phyloP scores from a whole-genome alignment of 2,888 invertebrate species.

The Agrenia bidenticulata region DNA sequence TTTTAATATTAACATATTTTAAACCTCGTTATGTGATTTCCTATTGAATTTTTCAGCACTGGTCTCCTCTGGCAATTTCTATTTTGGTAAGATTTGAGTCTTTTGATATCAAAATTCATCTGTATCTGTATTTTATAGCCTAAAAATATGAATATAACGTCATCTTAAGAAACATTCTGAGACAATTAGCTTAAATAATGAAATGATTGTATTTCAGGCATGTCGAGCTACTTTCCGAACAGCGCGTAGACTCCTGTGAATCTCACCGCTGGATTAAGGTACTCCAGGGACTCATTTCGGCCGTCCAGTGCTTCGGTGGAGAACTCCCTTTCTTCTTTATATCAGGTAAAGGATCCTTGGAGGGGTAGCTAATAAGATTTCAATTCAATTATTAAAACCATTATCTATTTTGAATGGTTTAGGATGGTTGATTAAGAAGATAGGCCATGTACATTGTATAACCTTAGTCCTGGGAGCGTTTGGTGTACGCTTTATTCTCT shows the following conservation, averaged over 20 bases:
- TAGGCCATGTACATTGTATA: conserved; percentile 82
- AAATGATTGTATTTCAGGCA: conserved; percentile 57
- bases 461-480: conserved; percentile 76
- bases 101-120: no score
- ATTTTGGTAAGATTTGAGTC: conserved; percentile 69
- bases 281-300: conserved; percentile 70
- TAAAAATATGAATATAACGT: no score
- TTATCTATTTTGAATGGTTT: conserved; percentile 53
- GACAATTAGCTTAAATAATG: no score
- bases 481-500: conserved; percentile 76
- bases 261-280: conserved; percentile 67
- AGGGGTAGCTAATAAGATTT: neutral
- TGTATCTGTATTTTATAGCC: no score
- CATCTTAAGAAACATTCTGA: no score
- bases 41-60: no score
- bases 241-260: conserved; percentile 53
- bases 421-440: conserved; percentile 71
- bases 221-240: conserved; percentile 69
- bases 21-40: no score
- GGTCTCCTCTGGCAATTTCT: conserved; percentile 85
- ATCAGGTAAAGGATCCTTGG: conserved; percentile 58
- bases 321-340: conserved; percentile 85
- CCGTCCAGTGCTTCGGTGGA: conserved; percentile 77
- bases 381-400: neutral
- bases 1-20: no score